Evolutionary conservation across 2,113 vertebrate genomes (phyloP).

Genomic region (Camelus bactrianus): DNA sequence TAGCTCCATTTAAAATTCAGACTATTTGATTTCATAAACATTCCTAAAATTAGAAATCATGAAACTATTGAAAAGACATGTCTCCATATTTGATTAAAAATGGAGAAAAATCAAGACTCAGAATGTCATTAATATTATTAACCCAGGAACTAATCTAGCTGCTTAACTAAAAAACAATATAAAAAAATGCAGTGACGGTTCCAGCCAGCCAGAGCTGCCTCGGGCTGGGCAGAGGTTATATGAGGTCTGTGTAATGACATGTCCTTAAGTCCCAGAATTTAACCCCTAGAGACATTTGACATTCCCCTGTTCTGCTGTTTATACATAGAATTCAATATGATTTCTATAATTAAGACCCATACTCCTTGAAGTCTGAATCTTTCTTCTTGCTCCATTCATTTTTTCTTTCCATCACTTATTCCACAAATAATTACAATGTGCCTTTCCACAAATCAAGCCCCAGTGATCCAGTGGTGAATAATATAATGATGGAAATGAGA

Average conservation of each 20-base stretch:
- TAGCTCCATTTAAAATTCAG: constrained; percentile 72
- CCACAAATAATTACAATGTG: not conserved
- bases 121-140: constrained; percentile 84
- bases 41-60: constrained; percentile 81
- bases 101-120: constrained; percentile 76
- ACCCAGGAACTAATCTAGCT: constrained; percentile 60
- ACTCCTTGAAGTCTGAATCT: not conserved
- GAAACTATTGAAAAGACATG: constrained; percentile 77
- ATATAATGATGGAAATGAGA: not conserved
- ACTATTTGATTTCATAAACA: constrained; percentile 81
- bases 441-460: not conserved
- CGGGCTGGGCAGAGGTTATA: not conserved
- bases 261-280: not conserved
- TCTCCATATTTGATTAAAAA: constrained; percentile 80
- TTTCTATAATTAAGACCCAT: not conserved
- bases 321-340: not conserved
- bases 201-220: not conserved
- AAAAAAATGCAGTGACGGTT: not conserved
- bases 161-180: constrained; percentile 63
- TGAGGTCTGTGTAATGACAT: not conserved
- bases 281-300: constrained; percentile 1
- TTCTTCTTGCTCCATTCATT: not conserved
- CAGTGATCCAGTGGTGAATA: not conserved
- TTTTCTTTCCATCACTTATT: constrained; percentile 6
- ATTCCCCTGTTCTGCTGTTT: not conserved